phyloP scores from a whole-genome alignment of 92 coral and sea anemone genomes.

The Umimayanthus kanabou region DNA sequence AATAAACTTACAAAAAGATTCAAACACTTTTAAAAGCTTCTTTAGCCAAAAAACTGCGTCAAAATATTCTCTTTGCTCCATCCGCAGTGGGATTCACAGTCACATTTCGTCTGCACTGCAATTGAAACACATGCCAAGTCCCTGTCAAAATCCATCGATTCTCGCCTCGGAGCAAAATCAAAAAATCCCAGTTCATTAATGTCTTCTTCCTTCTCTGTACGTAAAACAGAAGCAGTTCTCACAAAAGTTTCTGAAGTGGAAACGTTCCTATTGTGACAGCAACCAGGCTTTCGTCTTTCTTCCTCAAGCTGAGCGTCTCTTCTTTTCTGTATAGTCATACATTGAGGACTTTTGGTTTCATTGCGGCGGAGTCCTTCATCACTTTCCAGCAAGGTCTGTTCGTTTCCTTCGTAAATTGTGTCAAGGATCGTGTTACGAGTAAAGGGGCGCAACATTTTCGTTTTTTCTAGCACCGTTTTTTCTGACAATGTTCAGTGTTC shows the following conservation, averaged over 20 bases:
- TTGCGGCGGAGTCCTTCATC: background rate
- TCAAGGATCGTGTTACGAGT: background rate
- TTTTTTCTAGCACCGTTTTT: background rate
- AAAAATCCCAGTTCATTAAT: constrained; percentile 23
- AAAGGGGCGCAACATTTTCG: background rate
- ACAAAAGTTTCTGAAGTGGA: background rate
- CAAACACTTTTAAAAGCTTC: background rate
- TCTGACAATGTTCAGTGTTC: background rate
- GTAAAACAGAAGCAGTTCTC: background rate
- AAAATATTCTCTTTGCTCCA: constrained; percentile 39
- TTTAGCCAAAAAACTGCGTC: constrained; percentile 37
- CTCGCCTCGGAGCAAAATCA: constrained; percentile 27
- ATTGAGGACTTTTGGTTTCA: background rate
- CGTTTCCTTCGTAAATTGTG: background rate
- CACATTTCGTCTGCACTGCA: background rate
- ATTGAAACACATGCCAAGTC: constrained; percentile 5
- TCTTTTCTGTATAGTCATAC: background rate
- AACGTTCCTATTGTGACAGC: background rate
- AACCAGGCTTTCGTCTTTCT: background rate
- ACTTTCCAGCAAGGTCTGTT: background rate
- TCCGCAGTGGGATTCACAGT: background rate
- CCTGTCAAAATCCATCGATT: constrained; percentile 25
- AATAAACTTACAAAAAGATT: background rate
- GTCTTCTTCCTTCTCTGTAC: constrained; percentile 13
- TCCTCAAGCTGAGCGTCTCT: background rate